A percentile compares a stretch with the other conserved stretches of the same genome.
These are phyloP conservation scores for Periophthalmus modestus DNA, from an alignment of 2,113 vertebrate species.

Conservation along the genomic window DNA sequence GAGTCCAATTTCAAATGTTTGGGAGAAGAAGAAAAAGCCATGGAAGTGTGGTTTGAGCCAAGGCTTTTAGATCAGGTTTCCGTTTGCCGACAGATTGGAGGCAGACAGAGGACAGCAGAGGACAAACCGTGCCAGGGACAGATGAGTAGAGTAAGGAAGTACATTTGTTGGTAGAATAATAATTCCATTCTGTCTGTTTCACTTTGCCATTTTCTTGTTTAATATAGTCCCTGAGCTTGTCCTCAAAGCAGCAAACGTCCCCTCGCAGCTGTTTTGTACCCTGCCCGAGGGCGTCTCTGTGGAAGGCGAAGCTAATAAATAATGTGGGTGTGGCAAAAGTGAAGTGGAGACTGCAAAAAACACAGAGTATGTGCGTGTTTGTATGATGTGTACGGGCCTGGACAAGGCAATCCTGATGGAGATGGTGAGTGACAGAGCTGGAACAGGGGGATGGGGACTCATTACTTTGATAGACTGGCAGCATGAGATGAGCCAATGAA, in stretches of 20 bases:
- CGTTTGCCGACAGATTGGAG: conserved; percentile 36
- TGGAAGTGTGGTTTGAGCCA: conserved; percentile 10
- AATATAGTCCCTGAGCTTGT: conserved; percentile 45
- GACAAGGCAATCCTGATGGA: conserved; percentile 55
- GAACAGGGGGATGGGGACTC: conserved; percentile 41
- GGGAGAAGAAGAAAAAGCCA: neutral
- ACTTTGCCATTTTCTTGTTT: conserved; percentile 48
- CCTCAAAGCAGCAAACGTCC: conserved; percentile 46
- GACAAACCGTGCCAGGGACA: conserved; percentile 24
- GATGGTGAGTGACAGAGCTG: conserved; percentile 62
- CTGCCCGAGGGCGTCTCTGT: conserved; percentile 42
- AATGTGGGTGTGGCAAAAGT: conserved; percentile 30
- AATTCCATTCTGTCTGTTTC: conserved; percentile 52
- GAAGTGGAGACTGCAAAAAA: conserved; percentile 8
- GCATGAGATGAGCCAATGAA: conserved; percentile 40
- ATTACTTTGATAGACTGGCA: conserved; percentile 65
- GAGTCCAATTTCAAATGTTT: conserved; percentile 17
- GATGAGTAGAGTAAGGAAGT: conserved; percentile 25
- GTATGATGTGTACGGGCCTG: conserved; percentile 32
- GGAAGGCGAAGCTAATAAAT: conserved; percentile 44
- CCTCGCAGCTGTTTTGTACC: conserved; percentile 34
- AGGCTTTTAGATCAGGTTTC: conserved; percentile 36
- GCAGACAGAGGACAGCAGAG: conserved; percentile 47
- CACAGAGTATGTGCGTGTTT: conserved; percentile 12
- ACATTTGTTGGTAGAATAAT: conserved; percentile 54